phyloP scores from a whole-genome alignment of 1,140 invertebrate genomes.

The Leptoteleia sp. region DNA sequence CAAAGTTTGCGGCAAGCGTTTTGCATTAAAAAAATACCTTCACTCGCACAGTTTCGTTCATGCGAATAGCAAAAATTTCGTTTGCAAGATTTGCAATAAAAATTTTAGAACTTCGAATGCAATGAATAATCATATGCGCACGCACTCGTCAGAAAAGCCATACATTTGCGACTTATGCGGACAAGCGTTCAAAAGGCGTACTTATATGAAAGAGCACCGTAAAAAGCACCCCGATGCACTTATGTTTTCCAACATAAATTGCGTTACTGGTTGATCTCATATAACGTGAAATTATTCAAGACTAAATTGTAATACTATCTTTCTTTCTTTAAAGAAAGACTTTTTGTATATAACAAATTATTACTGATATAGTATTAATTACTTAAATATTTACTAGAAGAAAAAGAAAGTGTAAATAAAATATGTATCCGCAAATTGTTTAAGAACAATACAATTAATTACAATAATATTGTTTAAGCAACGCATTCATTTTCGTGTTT shows the following conservation, averaged over 20 bases:
- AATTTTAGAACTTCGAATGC: slow-evolving; percentile 67
- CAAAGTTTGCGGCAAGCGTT: slow-evolving; percentile 87
- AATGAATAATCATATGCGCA: slow-evolving; percentile 57
- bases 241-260: slow-evolving; percentile 12
- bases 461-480: too few species aligned
- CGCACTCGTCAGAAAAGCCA: slow-evolving; percentile 77
- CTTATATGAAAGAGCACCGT: slow-evolving; percentile 68
- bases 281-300: too few species aligned
- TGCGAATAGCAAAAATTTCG: slow-evolving; percentile 77
- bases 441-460: too few species aligned
- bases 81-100: slow-evolving; percentile 79
- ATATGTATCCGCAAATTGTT: too few species aligned
- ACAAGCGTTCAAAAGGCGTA: slow-evolving; percentile 72
- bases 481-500: too few species aligned
- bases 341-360: too few species aligned
- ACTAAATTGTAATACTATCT: too few species aligned
- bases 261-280: too few species aligned
- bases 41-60: slow-evolving; percentile 74
- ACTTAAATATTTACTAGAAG: too few species aligned
- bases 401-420: too few species aligned
- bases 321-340: too few species aligned
- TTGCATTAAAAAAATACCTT: slow-evolving; percentile 70
- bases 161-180: slow-evolving; percentile 79
- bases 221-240: slow-evolving; percentile 74
- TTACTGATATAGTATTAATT: too few species aligned